phyloP scores from a whole-genome alignment of 92 coral and sea anemone species.

The Umimayanthus chanpuru region DNA sequence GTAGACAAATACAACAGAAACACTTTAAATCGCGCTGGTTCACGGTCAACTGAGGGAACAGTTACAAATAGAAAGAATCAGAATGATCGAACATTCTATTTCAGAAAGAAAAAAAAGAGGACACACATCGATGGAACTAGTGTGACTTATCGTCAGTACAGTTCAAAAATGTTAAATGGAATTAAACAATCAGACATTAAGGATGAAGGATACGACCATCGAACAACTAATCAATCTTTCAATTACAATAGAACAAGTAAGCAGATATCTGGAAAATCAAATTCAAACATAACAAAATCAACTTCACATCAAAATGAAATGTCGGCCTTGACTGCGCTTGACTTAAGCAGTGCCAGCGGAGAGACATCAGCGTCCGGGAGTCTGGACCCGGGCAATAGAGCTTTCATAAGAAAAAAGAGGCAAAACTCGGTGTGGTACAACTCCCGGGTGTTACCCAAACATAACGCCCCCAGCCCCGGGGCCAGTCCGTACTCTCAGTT shows the following conservation, averaged over 20 bases:
- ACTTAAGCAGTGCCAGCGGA: background rate
- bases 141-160: background rate
- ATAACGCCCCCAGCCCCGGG: background rate
- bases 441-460: constrained; percentile 16
- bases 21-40: no score
- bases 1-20: background rate
- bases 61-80: background rate
- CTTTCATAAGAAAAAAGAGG: constrained; percentile 33
- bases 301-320: background rate
- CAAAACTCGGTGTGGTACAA: constrained; percentile 74
- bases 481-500: constrained; percentile 26
- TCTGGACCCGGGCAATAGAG: background rate
- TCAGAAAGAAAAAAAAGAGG: background rate
- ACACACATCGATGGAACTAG: background rate
- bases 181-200: background rate
- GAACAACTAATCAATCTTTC: background rate
- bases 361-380: background rate
- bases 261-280: background rate
- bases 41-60: background rate
- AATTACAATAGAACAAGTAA: background rate
- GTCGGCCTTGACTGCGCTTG: background rate
- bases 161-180: background rate
- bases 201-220: background rate
- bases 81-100: background rate
- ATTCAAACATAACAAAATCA: background rate